Base-by-base conservation (phyloP, 2,888 invertebrate species). In the Pyrrhia umbra region DNA sequence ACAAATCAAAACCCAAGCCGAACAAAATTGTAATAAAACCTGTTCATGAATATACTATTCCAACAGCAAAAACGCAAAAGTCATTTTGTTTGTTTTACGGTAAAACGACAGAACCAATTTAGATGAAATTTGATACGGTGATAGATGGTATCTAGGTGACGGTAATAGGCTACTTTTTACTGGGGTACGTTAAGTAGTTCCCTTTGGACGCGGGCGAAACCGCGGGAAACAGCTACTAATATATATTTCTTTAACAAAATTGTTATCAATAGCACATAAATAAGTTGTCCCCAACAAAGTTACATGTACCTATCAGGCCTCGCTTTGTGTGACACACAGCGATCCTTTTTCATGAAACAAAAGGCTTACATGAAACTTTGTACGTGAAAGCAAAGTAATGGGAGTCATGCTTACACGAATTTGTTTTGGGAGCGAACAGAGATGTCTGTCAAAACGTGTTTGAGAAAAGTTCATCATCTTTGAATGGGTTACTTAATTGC, bases 291-390 rank as follows among this genome's bases (percentile, higher is more conserved):
- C 39, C 37, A 74, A 62, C 66, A 65, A 69, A 77, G 63, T 71
- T 57, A 16, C 39, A 51, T 60, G 59, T 66, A 71, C 25, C 62
- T 71, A 65, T 77, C 78, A 58, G 39, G 42, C 23, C 55, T 34
- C 50, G 15, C 42, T 66, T 61, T 65, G 68, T 67, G 62, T 39
- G 52, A 42, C 21, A 59, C 42, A 50, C 49, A 62, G 61, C 58
- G 58, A 63, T 67, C 56, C 54, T 42, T 60, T 59, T 37, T 62
- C 40, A 39, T 63, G 66, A 71, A 58, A 66, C 63, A 63, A 71
- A 66, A 62, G 56, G 63, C 66, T 66, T 47, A 76, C 58, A 54
- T 1, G n/a, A 50, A 77, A 79, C 47, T 79, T 79, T 46, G 45
- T 39, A 52, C 40, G 42, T 66, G 46, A 54, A 61, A 47, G 45